Evolutionary conservation across 1,140 invertebrate species (phyloP).

Genomic region (Drosophila kepulauana): DNA sequence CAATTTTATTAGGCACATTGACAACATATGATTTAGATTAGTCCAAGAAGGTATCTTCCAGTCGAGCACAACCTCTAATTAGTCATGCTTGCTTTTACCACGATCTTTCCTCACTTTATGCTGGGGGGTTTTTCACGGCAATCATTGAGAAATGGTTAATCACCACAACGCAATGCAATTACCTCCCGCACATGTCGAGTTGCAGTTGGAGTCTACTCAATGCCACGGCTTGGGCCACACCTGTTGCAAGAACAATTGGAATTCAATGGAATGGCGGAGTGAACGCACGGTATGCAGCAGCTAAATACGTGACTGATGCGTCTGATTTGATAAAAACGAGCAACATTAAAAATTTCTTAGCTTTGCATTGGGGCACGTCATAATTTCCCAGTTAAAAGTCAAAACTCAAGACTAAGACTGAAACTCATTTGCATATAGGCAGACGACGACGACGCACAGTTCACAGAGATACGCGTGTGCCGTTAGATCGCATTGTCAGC

Average conservation of each 20-base stretch:
- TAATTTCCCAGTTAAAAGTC: constrained; percentile 33
- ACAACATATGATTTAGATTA: too few relatives aligned
- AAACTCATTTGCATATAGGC: constrained; percentile 38
- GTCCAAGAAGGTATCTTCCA: neutral
- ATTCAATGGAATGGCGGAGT: constrained; percentile 30
- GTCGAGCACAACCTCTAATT: neutral
- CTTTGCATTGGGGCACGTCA: constrained; percentile 60
- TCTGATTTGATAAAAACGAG: constrained; percentile 58
- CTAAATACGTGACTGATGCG: constrained; percentile 67
- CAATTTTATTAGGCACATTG: too few relatives aligned
- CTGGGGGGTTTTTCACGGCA: neutral
- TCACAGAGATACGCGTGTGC: constrained; percentile 16
- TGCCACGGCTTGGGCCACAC: constrained; percentile 22
- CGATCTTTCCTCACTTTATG: constrained; percentile 62
- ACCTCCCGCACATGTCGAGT: constrained; percentile 42
- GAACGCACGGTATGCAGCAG: neutral
- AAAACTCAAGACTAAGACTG: neutral
- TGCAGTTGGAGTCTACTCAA: neutral
- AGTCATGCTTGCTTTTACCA: constrained; percentile 16
- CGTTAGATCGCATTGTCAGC: constrained; percentile 54
- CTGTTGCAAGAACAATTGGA: constrained; percentile 24
- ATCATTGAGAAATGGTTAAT: constrained; percentile 21
- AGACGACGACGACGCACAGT: neutral
- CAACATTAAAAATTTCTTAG: constrained; percentile 3
- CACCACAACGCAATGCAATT: constrained; percentile 26